These are phyloP conservation scores for Spilogale gracilis DNA, from an alignment of 2,113 vertebrate species.

Conservation along the genomic window DNA sequence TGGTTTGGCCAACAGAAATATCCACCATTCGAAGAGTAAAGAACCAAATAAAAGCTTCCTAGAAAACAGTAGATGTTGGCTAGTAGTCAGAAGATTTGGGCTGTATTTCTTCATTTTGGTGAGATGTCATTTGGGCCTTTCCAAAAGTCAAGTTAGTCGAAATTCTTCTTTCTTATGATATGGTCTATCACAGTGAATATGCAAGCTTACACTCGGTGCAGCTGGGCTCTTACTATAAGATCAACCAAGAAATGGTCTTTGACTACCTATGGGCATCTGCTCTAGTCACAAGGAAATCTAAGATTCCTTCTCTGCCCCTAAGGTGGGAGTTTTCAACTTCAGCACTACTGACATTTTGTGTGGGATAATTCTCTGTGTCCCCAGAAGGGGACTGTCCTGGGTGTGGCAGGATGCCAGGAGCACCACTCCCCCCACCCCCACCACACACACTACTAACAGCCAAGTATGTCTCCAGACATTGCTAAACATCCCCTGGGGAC, in stretches of 20 bases:
- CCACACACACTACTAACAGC: neutral
- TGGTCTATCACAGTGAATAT: neutral
- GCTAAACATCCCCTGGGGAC: neutral
- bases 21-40: neutral
- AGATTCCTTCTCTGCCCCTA: neutral
- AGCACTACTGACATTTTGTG: neutral
- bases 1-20: neutral
- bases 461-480: neutral
- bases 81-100: neutral
- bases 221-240: neutral
- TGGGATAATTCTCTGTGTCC: neutral
- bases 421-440: neutral
- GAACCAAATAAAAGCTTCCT: neutral
- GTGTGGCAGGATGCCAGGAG: neutral
- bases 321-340: neutral
- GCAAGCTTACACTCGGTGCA: neutral
- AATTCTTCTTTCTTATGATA: neutral
- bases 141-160: neutral
- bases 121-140: neutral
- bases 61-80: neutral
- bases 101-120: neutral
- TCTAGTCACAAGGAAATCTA: neutral
- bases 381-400: neutral
- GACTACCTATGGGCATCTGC: neutral
- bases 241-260: neutral